Conservation (phyloP, 2,113 vertebrate genomes). For the Trinectes maculatus region DNA sequence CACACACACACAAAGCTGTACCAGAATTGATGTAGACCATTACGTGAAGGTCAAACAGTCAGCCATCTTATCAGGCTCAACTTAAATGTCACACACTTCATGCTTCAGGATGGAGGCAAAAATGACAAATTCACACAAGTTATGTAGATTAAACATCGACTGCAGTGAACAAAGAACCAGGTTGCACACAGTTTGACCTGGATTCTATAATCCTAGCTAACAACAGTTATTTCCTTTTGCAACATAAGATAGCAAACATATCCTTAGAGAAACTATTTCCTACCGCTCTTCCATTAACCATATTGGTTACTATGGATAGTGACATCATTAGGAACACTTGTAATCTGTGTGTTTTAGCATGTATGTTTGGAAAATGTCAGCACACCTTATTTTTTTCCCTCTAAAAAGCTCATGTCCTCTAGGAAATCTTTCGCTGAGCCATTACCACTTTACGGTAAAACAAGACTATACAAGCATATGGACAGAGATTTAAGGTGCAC, state of each 20-base stretch:
- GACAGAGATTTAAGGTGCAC: constrained; percentile 36
- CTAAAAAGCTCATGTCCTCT: constrained; percentile 51
- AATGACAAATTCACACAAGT: constrained; percentile 33
- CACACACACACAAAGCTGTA: no score
- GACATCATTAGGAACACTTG: no score
- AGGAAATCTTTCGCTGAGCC: constrained; percentile 59
- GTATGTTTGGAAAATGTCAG: constrained; percentile 28
- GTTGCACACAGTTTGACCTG: constrained; percentile 16
- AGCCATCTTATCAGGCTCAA: constrained; percentile 52
- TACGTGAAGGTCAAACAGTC: constrained; percentile 69
- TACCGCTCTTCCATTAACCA: background rate
- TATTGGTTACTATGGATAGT: constrained; percentile 17
- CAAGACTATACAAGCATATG: constrained; percentile 39
- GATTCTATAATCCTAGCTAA: constrained; percentile 35
- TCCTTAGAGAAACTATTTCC: constrained; percentile 2
- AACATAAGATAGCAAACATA: background rate
- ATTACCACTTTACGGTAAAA: constrained; percentile 54
- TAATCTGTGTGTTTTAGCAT: constrained; percentile 26
- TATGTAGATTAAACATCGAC: constrained; percentile 52
- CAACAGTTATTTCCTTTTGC: constrained; percentile 13
- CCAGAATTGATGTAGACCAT: constrained; percentile 57
- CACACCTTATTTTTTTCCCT: constrained; percentile 12
- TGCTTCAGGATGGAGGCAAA: constrained; percentile 30
- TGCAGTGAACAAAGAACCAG: constrained; percentile 31
- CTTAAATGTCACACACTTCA: constrained; percentile 57